Evolutionary conservation across 2,888 invertebrate genomes (phyloP).

Genomic region (Eupithecia inturbata): DNA sequence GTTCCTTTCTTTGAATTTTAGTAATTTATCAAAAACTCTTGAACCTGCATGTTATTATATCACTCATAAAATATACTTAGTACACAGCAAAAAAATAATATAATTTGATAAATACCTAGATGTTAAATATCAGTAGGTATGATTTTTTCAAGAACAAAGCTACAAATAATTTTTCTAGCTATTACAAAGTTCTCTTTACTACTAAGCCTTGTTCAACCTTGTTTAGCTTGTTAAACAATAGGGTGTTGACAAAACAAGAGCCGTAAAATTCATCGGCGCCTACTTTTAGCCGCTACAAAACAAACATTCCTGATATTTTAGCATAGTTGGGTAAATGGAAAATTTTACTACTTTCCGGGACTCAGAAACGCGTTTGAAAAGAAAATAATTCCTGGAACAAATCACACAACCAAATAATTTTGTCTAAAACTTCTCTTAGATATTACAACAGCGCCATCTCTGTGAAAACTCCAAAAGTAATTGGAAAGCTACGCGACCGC

Average conservation of each 20-base stretch:
- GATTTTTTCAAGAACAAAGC: too few species aligned
- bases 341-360: background rate
- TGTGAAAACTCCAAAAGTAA: conserved; percentile 30
- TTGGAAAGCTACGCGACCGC: conserved; percentile 15
- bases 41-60: too few species aligned
- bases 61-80: too few species aligned
- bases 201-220: background rate
- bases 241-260: background rate
- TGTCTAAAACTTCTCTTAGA: background rate
- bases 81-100: too few species aligned
- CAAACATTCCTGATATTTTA: background rate
- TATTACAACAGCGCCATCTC: conserved; percentile 52
- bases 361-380: background rate
- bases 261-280: background rate
- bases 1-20: too few species aligned
- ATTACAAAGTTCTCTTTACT: background rate
- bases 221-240: background rate
- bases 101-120: too few species aligned
- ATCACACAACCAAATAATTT: background rate
- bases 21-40: too few species aligned
- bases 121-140: too few species aligned
- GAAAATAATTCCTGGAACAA: background rate
- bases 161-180: background rate
- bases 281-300: background rate
- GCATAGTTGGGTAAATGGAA: background rate